These are phyloP conservation scores for Tychaedon coryphoeus DNA, from an alignment of 2,113 vertebrate genomes.

Conservation along the genomic window DNA sequence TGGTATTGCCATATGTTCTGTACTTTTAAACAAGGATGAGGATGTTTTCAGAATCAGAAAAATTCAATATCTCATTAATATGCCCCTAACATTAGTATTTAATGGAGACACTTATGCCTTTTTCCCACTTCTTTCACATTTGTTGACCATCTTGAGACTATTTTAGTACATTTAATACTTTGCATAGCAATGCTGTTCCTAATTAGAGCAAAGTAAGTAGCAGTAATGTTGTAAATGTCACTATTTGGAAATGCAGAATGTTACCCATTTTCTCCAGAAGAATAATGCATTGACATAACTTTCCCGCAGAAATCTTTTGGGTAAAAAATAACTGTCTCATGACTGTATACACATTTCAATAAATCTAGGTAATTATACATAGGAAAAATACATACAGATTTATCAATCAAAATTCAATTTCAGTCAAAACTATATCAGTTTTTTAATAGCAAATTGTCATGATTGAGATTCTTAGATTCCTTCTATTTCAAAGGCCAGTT, in stretches of 20 bases:
- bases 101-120: neutral
- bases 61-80: neutral
- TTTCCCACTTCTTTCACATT: neutral
- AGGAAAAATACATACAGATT: neutral
- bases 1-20: neutral
- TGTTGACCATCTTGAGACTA: neutral
- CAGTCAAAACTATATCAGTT: neutral
- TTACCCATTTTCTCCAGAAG: neutral
- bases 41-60: neutral
- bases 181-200: neutral
- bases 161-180: neutral
- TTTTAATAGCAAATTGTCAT: neutral
- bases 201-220: neutral
- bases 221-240: neutral
- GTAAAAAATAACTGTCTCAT: neutral
- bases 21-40: neutral
- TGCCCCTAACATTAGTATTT: neutral
- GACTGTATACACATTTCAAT: neutral
- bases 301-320: neutral
- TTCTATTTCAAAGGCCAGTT: neutral
- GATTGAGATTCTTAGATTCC: neutral
- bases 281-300: neutral
- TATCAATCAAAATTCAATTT: neutral
- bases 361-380: neutral
- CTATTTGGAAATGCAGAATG: neutral